These are phyloP conservation scores for Rhaphigaster nebulosa DNA, from an alignment of 2,888 invertebrate genomes.

Conservation along the genomic window DNA sequence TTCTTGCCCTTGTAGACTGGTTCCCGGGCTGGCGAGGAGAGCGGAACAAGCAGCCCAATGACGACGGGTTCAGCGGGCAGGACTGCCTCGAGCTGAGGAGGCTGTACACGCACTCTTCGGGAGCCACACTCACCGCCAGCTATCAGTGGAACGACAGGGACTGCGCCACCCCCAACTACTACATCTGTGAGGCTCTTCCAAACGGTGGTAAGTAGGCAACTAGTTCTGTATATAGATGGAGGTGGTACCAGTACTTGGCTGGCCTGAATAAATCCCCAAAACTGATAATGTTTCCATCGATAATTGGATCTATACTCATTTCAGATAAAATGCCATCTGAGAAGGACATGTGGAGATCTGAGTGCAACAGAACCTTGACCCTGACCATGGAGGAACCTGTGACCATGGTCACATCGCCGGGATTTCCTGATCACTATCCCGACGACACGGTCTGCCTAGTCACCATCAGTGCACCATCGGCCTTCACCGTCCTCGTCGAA, in stretches of 20 bases:
- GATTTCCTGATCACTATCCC: constrained; percentile 84
- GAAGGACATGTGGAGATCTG: constrained; percentile 65
- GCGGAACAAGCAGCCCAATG: constrained; percentile 81
- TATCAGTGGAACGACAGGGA: constrained; percentile 89
- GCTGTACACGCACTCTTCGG: constrained; percentile 73
- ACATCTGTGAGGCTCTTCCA: constrained; percentile 79
- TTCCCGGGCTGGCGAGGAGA: constrained; percentile 82
- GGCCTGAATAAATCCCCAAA: too few species aligned
- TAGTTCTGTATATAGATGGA: neutral
- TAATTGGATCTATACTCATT: neutral
- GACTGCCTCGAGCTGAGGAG: constrained; percentile 85
- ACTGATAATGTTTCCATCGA: neutral
- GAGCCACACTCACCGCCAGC: constrained; percentile 70
- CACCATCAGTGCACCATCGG: constrained; percentile 77
- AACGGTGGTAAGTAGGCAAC: constrained; percentile 59
- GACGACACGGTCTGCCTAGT: constrained; percentile 83
- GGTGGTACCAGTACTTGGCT: too few species aligned
- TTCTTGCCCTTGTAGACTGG: constrained; percentile 77
- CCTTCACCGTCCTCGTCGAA: constrained; percentile 79
- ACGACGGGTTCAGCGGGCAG: constrained; percentile 84
- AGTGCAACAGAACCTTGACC: constrained; percentile 79
- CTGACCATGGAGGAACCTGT: constrained; percentile 78
- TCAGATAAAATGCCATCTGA: constrained; percentile 60
- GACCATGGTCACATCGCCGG: constrained; percentile 82
- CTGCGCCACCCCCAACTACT: constrained; percentile 81